phyloP scores from a whole-genome alignment of 1,140 invertebrate species.

The Drosophila oshimai region DNA sequence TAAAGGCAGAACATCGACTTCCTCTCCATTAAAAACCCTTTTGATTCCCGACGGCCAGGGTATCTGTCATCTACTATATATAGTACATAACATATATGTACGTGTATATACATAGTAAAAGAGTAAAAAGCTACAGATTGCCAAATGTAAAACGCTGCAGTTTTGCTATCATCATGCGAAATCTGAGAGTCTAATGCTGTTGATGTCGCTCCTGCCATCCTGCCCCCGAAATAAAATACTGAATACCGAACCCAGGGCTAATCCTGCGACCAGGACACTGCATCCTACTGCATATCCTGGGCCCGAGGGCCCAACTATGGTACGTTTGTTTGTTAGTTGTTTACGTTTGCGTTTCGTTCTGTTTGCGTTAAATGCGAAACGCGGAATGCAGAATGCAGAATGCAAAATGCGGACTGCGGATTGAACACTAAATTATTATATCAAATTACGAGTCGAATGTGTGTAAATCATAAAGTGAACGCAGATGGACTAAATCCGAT shows the following conservation, averaged over 20 bases:
- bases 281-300: constrained; percentile 53
- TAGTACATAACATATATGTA: neutral
- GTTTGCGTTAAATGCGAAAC: constrained; percentile 35
- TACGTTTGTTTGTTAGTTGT: constrained; percentile 45
- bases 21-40: neutral
- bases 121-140: constrained; percentile 32
- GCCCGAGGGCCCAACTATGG: constrained; percentile 29
- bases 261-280: constrained; percentile 37
- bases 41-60: constrained; percentile 10
- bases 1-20: neutral
- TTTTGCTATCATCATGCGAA: constrained; percentile 33
- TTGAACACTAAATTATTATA: constrained; percentile 44
- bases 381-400: constrained; percentile 10
- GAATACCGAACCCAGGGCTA: constrained; percentile 40
- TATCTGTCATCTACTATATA: constrained; percentile 1
- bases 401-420: constrained; percentile 29
- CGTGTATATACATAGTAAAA: neutral
- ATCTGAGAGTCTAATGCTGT: constrained; percentile 17
- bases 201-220: neutral
- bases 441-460: constrained; percentile 34
- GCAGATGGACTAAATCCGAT: constrained; percentile 35
- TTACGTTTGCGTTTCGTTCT: constrained; percentile 15
- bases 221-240: constrained; percentile 18
- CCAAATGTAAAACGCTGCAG: constrained; percentile 47
- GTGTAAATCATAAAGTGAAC: constrained; percentile 68